Evolutionary conservation across 2,113 vertebrate genomes (phyloP).

Genomic region (Eupsittula cactorum): DNA sequence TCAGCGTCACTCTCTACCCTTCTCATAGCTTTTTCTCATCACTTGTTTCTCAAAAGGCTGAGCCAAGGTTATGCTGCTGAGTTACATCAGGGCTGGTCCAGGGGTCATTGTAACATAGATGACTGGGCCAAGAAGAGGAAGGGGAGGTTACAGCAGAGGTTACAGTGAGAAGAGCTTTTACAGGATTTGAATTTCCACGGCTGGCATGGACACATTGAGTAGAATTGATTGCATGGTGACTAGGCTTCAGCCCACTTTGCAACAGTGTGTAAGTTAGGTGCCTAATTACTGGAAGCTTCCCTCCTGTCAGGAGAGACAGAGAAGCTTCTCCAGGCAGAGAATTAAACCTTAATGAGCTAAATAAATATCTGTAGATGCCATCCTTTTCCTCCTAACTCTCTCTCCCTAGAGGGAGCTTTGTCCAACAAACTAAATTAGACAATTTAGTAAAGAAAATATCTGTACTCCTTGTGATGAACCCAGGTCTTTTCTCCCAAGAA

Average conservation of each 20-base stretch:
- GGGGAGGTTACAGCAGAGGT: background rate
- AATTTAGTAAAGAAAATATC: constrained; percentile 3
- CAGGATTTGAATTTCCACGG: background rate
- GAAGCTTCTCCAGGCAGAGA: constrained; percentile 21
- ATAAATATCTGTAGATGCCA: constrained; percentile 46
- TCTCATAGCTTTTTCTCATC: background rate
- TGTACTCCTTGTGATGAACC: background rate
- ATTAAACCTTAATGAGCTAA: constrained; percentile 49
- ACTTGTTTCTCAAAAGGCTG: background rate
- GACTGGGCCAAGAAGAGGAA: background rate
- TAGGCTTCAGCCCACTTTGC: background rate
- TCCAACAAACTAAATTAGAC: background rate
- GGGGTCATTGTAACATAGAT: background rate
- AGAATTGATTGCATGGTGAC: background rate
- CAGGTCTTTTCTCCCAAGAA: background rate
- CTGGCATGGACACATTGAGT: background rate
- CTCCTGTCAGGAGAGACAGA: constrained; percentile 22
- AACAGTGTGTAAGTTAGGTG: constrained; percentile 16
- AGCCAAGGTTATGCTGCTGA: background rate
- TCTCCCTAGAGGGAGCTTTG: background rate
- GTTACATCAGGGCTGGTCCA: background rate
- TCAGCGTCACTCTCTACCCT: background rate
- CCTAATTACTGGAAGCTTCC: constrained; percentile 50
- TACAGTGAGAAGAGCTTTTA: background rate
- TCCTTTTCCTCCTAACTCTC: background rate